Conservation (phyloP, 2,888 invertebrate species). For the Leucoptera coffeella region DNA sequence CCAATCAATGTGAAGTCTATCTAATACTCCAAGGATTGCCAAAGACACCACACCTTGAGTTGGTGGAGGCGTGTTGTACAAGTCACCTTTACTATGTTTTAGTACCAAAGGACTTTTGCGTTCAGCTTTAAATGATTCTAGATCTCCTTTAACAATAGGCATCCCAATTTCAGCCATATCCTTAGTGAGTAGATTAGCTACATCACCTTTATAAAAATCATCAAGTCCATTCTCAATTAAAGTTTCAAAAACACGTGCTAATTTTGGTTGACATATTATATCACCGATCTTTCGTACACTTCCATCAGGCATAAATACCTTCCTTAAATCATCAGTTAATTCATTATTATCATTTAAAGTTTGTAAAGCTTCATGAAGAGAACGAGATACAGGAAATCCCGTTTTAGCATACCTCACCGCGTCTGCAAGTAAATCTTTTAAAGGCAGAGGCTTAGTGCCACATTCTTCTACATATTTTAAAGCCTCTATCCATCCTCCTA, state of each 20-base stretch:
- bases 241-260: slow-evolving; percentile 21
- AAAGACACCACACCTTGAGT: slow-evolving; percentile 36
- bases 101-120: slow-evolving; percentile 23
- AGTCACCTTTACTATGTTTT: slow-evolving; percentile 20
- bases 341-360: slow-evolving; percentile 4
- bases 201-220: slow-evolving; percentile 28
- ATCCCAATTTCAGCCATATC: slow-evolving; percentile 23
- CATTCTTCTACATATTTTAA: slow-evolving; percentile 26
- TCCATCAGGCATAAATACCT: slow-evolving; percentile 17
- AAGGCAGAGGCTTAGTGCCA: slow-evolving; percentile 22
- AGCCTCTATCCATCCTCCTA: slow-evolving; percentile 41
- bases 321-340: slow-evolving; percentile 13
- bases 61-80: slow-evolving; percentile 35
- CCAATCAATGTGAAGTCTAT: slow-evolving; percentile 23
- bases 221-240: slow-evolving; percentile 23
- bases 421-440: slow-evolving; percentile 21
- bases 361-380: slow-evolving; percentile 6
- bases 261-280: slow-evolving; percentile 19
- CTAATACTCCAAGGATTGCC: slow-evolving; percentile 26
- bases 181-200: slow-evolving; percentile 23
- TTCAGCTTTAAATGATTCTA: slow-evolving; percentile 20
- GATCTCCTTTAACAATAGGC: slow-evolving; percentile 27
- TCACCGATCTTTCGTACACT: slow-evolving; percentile 18
- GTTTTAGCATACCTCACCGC: slow-evolving; percentile 32
- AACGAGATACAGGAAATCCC: slow-evolving; percentile 20